These are phyloP conservation scores for Prionace glauca DNA, from an alignment of 2,797 vertebrate genomes.

Conservation along the genomic window DNA sequence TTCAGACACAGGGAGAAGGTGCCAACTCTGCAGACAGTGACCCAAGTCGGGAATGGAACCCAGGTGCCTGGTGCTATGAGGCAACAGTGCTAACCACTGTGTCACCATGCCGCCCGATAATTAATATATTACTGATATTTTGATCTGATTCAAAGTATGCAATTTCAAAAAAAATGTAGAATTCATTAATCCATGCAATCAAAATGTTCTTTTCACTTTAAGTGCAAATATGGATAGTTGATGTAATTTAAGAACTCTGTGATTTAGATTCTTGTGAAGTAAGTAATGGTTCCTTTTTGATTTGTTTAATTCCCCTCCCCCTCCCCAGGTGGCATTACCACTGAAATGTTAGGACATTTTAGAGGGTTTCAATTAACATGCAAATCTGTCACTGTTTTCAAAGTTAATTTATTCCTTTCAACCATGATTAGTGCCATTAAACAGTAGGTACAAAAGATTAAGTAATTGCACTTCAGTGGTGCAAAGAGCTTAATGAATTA, in stretches of 20 bases:
- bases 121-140: neutral
- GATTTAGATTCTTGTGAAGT: neutral
- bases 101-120: too few species aligned
- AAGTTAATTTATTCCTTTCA: neutral
- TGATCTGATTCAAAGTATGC: neutral
- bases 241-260: neutral
- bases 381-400: neutral
- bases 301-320: neutral
- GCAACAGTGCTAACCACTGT: too few species aligned
- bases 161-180: neutral
- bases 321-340: neutral
- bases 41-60: too few species aligned
- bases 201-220: neutral
- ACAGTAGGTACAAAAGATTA: neutral
- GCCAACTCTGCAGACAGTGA: too few species aligned
- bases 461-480: neutral
- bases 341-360: neutral
- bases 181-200: neutral
- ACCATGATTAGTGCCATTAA: neutral
- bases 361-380: neutral
- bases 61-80: too few species aligned
- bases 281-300: neutral
- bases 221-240: neutral
- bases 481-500: neutral
- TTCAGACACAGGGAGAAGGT: too few species aligned